These are phyloP conservation scores for Intellagama lesueurii DNA, from an alignment of 2,797 vertebrate species.

Conservation along the genomic window DNA sequence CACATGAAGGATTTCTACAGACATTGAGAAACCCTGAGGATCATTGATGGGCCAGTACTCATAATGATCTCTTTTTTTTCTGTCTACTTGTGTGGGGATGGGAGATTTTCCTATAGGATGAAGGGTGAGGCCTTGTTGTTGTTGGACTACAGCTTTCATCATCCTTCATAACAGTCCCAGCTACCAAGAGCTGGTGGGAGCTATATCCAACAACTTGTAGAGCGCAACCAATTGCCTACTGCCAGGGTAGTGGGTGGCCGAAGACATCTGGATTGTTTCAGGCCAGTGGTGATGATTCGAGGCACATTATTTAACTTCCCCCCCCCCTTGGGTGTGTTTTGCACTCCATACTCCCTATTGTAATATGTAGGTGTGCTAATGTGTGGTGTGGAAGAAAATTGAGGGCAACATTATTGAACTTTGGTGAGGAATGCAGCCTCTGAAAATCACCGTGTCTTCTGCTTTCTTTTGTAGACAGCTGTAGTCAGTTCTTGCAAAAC, in stretches of 20 bases:
- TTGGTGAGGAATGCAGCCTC: neutral
- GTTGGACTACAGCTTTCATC: too few relatives aligned
- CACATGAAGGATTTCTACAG: neutral
- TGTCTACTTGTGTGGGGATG: neutral
- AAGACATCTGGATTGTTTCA: neutral
- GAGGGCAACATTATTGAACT: neutral
- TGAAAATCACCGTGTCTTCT: neutral
- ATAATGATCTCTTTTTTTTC: neutral
- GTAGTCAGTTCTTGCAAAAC: neutral
- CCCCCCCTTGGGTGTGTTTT: too few relatives aligned
- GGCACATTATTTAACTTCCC: neutral
- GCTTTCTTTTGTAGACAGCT: neutral
- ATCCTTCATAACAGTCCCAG: too few relatives aligned
- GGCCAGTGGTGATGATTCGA: too few relatives aligned
- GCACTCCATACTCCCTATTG: neutral
- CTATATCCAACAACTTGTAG: too few relatives aligned
- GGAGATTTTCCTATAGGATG: neutral
- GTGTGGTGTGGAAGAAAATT: neutral
- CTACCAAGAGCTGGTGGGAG: too few relatives aligned
- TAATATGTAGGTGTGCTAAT: neutral
- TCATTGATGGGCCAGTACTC: neutral
- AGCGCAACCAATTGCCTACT: too few relatives aligned
- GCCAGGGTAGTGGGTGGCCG: neutral
- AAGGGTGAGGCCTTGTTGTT: neutral
- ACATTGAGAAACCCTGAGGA: neutral